Percentiles rank a stretch among this genome's conserved stretches.
Conservation (phyloP, 2,797 vertebrate genomes). For the Neoniphon sammara region DNA sequence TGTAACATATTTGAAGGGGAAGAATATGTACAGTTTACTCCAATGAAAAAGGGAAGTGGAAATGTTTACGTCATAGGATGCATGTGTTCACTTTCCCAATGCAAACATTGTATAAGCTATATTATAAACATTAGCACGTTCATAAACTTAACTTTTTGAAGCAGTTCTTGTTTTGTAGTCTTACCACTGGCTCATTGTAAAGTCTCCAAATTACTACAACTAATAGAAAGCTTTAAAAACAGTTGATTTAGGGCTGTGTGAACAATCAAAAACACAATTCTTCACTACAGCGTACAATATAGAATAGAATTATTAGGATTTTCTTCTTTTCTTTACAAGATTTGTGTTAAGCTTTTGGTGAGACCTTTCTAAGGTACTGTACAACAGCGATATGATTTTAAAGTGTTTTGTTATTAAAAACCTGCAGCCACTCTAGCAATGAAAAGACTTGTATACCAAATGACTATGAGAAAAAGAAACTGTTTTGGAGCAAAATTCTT, state of each 20-base stretch:
- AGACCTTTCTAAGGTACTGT: slow-evolving; percentile 26
- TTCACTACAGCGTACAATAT: slow-evolving; percentile 15
- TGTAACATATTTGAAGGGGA: slow-evolving; percentile 61
- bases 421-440: slow-evolving; percentile 17
- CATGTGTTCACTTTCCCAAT: slow-evolving; percentile 73
- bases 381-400: slow-evolving; percentile 13
- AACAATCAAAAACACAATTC: slow-evolving; percentile 31
- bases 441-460: slow-evolving; percentile 32
- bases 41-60: slow-evolving; percentile 54
- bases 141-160: slow-evolving; percentile 35
- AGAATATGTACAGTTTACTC: slow-evolving; percentile 58
- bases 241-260: slow-evolving; percentile 46
- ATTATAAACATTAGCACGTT: slow-evolving; percentile 42
- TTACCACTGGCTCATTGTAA: slow-evolving; percentile 23
- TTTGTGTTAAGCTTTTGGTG: slow-evolving; percentile 27
- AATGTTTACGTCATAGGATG: slow-evolving; percentile 75
- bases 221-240: slow-evolving; percentile 67
- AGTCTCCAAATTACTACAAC: slow-evolving; percentile 34
- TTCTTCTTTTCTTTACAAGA: slow-evolving; percentile 21
- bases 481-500: slow-evolving; percentile 38
- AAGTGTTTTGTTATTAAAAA: slow-evolving; percentile 26
- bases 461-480: slow-evolving; percentile 22
- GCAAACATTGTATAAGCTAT: slow-evolving; percentile 68
- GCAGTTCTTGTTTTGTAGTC: slow-evolving; percentile 9
- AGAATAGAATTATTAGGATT: slow-evolving; percentile 3